Evolutionary conservation across 2,888 invertebrate species (phyloP).

Genomic region (Seira ritae): DNA sequence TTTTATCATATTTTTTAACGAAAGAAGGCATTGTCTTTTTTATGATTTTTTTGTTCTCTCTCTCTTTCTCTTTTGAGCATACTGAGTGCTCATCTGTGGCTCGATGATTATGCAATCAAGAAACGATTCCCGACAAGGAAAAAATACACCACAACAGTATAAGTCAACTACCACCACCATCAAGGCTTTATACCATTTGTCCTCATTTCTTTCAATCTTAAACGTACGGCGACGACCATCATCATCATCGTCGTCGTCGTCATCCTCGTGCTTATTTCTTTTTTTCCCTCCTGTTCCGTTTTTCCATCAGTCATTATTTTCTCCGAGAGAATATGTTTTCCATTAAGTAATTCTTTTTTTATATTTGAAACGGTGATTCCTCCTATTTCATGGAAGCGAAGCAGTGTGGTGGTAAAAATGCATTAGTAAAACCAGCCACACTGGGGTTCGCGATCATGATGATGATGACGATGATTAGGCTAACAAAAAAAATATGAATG

Average conservation of each 20-base stretch:
- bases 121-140: conserved; percentile 42
- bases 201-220: conserved; percentile 29
- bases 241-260: neutral
- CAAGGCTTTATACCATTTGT: conserved; percentile 13
- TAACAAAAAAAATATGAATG: conserved; percentile 13
- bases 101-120: conserved; percentile 62
- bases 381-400: conserved; percentile 37
- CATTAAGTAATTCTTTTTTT: conserved; percentile 32
- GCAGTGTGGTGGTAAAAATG: neutral
- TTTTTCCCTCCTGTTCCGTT: conserved; percentile 3
- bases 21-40: conserved; percentile 59
- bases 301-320: conserved; percentile 29
- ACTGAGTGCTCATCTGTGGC: conserved; percentile 63
- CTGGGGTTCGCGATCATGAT: conserved; percentile 35
- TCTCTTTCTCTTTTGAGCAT: neutral
- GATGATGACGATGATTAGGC: conserved; percentile 54
- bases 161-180: conserved; percentile 1
- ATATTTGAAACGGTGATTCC: conserved; percentile 45
- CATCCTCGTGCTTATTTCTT: conserved; percentile 29
- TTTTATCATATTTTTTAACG: conserved; percentile 61
- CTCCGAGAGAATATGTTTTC: conserved; percentile 18
- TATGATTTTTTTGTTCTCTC: conserved; percentile 23
- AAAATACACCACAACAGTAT: conserved; percentile 12
- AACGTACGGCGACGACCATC: conserved; percentile 26
- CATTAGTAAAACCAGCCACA: conserved; percentile 59